phyloP scores from a whole-genome alignment of 1,140 invertebrate species.

The Pseudomyrmex cubaensis region DNA sequence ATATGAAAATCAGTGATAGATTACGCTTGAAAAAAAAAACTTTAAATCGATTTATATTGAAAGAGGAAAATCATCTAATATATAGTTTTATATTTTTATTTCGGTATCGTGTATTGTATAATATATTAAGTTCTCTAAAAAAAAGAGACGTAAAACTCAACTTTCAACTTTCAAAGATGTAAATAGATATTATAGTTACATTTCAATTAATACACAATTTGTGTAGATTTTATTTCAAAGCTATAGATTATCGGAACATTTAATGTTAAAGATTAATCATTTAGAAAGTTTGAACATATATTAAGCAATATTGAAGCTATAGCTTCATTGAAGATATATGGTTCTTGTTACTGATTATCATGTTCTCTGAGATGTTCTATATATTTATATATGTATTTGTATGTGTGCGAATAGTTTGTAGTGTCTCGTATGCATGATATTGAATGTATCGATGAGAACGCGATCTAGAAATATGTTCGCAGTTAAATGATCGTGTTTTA shows the following conservation, averaged over 20 bases:
- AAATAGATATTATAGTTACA: constrained; percentile 13
- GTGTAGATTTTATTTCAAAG: background rate
- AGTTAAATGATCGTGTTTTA: constrained; percentile 18
- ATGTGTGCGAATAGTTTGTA: background rate
- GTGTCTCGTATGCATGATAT: background rate
- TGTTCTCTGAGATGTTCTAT: constrained; percentile 51
- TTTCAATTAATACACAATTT: constrained; percentile 33
- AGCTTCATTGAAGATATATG: background rate
- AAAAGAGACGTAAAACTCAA: constrained; percentile 4
- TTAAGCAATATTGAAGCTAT: background rate
- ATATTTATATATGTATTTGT: constrained; percentile 48
- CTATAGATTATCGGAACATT: background rate
- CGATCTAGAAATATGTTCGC: constrained; percentile 27
- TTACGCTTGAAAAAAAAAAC: background rate
- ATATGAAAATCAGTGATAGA: constrained; percentile 62
- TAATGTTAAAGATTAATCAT: constrained; percentile 10
- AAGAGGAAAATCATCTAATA: background rate
- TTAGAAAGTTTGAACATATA: background rate
- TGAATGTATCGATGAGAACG: constrained; percentile 8
- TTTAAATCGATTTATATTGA: background rate
- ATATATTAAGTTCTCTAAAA: background rate
- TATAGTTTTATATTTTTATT: too few relatives aligned
- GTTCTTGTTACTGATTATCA: constrained; percentile 39
- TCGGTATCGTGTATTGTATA: background rate
- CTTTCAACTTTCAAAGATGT: background rate